Evolutionary conservation across 2,888 invertebrate genomes (phyloP), one percentile per base, ranked within the genome.

Genomic region (Cheilosia vernalis): DNA sequence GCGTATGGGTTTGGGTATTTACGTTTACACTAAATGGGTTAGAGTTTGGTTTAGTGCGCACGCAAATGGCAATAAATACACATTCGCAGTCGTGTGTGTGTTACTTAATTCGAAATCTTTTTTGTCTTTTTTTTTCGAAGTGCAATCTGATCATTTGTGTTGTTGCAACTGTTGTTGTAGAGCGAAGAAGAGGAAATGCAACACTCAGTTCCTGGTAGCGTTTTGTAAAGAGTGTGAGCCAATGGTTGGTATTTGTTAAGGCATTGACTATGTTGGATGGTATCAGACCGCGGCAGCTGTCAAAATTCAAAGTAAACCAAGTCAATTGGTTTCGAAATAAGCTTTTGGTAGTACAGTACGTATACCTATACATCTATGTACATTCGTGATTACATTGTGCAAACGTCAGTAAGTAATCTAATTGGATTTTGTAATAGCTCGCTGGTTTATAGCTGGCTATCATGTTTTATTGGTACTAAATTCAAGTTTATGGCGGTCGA

Each of bases 121-220:
- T 47, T 47, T 47, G n/a, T 60, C 17, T 30, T 17, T 58, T 13
- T n/a, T 56, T 40, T 49, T 56, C 33, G n/a, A 66, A 73, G 49
- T 78, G 82, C 73, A 83, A 83, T 78, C 49, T 78, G 78, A 83
- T 70, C 51, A 55, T 40, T 74, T 63, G 63, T 58, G 63, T 84
- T 49, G 61, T 9, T 78, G 83, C 72, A 79, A 69, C 27, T 63
- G 24, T 42, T 47, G 60, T 64, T 58, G 7, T 51, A 51, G 60
- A 67, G 66, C 55, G 49, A 70, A 40, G 47, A 70, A 55, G 37
- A 42, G 66, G 83, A 83, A 82, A 64, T 77, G 58, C 60, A 42
- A 77, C 64, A 70, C 58, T 82, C 44, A 53, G 77, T 82, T 82
- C 77, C 81, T 81, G 81, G 58, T 64, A 77, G 64, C 51, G 58